These are phyloP conservation scores for Alosa alosa DNA, from an alignment of 2,113 vertebrate species.

Conservation along the genomic window DNA sequence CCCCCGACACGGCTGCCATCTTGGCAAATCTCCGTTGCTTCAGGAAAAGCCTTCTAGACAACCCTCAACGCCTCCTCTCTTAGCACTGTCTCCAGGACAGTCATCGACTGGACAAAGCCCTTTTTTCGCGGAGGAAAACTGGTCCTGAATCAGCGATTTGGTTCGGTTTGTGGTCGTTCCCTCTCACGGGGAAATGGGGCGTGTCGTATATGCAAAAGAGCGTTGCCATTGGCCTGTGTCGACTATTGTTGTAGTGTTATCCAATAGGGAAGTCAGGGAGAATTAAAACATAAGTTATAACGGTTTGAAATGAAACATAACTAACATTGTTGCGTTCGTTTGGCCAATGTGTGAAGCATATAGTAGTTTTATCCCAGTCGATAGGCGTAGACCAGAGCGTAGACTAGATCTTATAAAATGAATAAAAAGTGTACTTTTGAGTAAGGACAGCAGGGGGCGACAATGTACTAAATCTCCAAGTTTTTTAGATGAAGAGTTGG, in stretches of 20 bases:
- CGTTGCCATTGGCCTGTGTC: background rate
- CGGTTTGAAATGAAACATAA: too few species aligned
- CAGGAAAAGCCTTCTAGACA: background rate
- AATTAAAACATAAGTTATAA: too few species aligned
- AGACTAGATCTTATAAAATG: background rate
- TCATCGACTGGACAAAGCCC: background rate
- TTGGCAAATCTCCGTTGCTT: slow-evolving; percentile 58
- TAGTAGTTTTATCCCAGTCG: too few species aligned
- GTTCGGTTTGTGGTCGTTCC: background rate
- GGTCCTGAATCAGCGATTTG: background rate
- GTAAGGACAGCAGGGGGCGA: background rate
- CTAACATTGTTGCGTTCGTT: too few species aligned
- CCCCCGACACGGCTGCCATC: slow-evolving; percentile 64
- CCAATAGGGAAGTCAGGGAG: background rate
- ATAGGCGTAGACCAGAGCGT: too few species aligned
- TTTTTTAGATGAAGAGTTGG: background rate
- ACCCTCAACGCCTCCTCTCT: background rate
- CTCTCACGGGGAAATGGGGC: background rate
- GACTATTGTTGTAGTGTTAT: background rate
- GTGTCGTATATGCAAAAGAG: background rate
- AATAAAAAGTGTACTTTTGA: background rate
- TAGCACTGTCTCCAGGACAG: background rate
- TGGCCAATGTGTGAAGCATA: background rate
- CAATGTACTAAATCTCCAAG: background rate
- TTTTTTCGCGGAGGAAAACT: background rate